Evolutionary conservation across 1,140 invertebrate species (phyloP), one percentile per base, ranked within the genome.

Genomic region (Trigoniulus corallinus): DNA sequence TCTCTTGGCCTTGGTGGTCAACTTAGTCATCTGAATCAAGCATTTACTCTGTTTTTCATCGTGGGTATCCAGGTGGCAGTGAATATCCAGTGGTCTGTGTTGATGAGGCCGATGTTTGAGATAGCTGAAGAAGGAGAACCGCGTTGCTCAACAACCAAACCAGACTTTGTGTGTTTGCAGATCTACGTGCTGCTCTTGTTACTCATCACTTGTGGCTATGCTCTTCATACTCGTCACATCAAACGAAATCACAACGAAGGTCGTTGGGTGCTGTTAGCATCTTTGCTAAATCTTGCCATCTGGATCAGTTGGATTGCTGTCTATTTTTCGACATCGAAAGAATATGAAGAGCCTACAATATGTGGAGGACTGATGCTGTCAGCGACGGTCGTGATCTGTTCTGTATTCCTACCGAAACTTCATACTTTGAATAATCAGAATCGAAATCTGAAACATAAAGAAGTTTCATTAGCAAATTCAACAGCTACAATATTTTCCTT

Each of bases 1-100:
- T 53, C 58, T 1, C 50, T 69, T 4, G 67, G 67, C 4, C 53
- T 68, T 0, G 67, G 67, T 22, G 67, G 67, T 20, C 53, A 62
- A 34, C 53, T 67, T 1, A 64, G 60, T 2, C 56, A 61, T 13
- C 48, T 66, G 20, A 67, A 68, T 56, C 65, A 67, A 52, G 61
- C 64, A 45, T 46, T 69, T 4, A 67, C 62, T 3, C 56, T 69
- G 3, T 42, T 64, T 10, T 65, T 67, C 52, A 61, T 67, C 18
- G 58, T 68, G 0, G 56, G 62, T 18, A 61, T 67, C 12, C 67
- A 68, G 53, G 43, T 64, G 15, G 63, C 65, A 1, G 52, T 68
- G n/a, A 59, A 58, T 47, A 48, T 63, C n/a, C 64, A 68, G 44
- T 64, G 63, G 59, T 66, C 59, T 37, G 42, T 50, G 61, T 21